These are phyloP conservation scores for Austrolebias charrua DNA, from an alignment of 2,797 vertebrate species.

Conservation along the genomic window DNA sequence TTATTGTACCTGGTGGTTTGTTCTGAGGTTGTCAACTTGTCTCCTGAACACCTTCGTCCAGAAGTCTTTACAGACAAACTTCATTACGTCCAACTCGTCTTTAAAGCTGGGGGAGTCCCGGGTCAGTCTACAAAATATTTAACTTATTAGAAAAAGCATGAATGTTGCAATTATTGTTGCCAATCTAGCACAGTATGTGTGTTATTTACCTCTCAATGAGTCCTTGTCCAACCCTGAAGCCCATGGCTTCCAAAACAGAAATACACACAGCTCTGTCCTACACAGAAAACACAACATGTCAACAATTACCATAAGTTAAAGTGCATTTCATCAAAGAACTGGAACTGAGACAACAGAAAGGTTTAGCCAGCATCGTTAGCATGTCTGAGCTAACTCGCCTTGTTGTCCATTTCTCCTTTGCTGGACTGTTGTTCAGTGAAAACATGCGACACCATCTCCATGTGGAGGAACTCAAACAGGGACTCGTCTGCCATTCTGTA, in stretches of 20 bases:
- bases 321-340: too few species aligned
- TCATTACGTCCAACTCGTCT: slow-evolving; percentile 87
- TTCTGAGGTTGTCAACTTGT: slow-evolving; percentile 87
- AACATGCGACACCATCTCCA: slow-evolving; percentile 85
- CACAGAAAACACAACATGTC: too few species aligned
- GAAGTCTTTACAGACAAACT: slow-evolving; percentile 89
- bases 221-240: slow-evolving; percentile 89
- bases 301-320: neutral
- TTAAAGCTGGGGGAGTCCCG: slow-evolving; percentile 84
- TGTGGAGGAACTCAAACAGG: slow-evolving; percentile 87
- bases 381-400: slow-evolving; percentile 54
- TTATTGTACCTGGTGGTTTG: slow-evolving; percentile 85
- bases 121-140: slow-evolving; percentile 76
- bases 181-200: neutral
- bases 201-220: slow-evolving; percentile 83
- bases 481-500: slow-evolving; percentile 82
- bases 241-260: slow-evolving; percentile 82
- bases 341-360: neutral
- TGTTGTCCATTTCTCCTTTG: slow-evolving; percentile 73
- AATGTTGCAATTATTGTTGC: neutral
- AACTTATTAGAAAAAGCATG: neutral
- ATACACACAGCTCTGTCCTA: slow-evolving; percentile 81
- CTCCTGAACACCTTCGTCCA: slow-evolving; percentile 86
- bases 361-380: too few species aligned
- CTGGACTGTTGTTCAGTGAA: slow-evolving; percentile 73